These are phyloP conservation scores for Papilio gigon DNA, from an alignment of 2,888 invertebrate genomes.

Conservation along the genomic window DNA sequence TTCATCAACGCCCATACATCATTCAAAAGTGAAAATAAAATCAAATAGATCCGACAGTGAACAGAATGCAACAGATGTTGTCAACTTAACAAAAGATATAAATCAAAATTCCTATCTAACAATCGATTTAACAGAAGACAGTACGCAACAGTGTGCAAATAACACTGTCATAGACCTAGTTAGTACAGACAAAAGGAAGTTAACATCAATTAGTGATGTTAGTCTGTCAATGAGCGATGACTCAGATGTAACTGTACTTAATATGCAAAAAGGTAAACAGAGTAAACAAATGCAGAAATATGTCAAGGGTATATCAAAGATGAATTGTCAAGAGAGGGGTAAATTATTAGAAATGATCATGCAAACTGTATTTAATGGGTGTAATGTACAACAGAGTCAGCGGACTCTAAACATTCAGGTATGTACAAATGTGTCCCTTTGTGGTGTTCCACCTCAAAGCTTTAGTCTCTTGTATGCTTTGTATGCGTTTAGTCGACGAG, in stretches of 20 bases:
- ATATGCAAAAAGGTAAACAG: slow-evolving; percentile 43
- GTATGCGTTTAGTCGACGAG: too few relatives aligned
- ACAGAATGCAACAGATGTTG: slow-evolving; percentile 49
- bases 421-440: too few relatives aligned
- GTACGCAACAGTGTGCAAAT: slow-evolving; percentile 32
- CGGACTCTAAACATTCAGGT: slow-evolving; percentile 54
- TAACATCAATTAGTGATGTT: slow-evolving; percentile 55
- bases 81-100: slow-evolving; percentile 60
- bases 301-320: slow-evolving; percentile 60
- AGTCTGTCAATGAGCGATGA: slow-evolving; percentile 65
- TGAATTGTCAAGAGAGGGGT: slow-evolving; percentile 62
- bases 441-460: too few relatives aligned
- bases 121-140: slow-evolving; percentile 66
- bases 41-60: background rate
- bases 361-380: slow-evolving; percentile 66
- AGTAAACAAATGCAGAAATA: slow-evolving; percentile 56
- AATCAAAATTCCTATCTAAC: slow-evolving; percentile 65
- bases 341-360: slow-evolving; percentile 64
- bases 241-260: slow-evolving; percentile 66
- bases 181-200: slow-evolving; percentile 55
- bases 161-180: slow-evolving; percentile 61
- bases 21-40: slow-evolving; percentile 37
- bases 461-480: too few relatives aligned
- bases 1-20: slow-evolving; percentile 62
- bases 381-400: slow-evolving; percentile 51